Percentiles rank a stretch among this genome's conserved stretches.
Evolutionary conservation across 2,797 vertebrate genomes (phyloP).

Genomic region (Huso huso): DNA sequence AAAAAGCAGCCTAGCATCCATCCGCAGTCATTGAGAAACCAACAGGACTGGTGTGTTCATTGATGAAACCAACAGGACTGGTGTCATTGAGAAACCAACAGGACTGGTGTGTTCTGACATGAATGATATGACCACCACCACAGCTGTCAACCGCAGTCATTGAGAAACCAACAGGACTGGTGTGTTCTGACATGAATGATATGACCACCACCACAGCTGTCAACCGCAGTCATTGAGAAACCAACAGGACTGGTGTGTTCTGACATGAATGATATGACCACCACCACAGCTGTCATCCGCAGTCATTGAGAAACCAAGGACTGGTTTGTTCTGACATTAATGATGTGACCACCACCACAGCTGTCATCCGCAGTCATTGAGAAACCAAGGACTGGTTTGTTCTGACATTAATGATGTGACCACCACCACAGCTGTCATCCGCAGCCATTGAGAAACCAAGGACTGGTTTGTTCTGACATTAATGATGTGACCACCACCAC

Average conservation of each 20-base stretch:
- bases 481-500: conserved; percentile 35
- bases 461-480: conserved; percentile 47
- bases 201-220: conserved; percentile 32
- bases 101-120: conserved; percentile 47
- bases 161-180: conserved; percentile 46
- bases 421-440: conserved; percentile 32
- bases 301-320: no score
- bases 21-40: conserved; percentile 43
- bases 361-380: conserved; percentile 34
- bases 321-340: no score
- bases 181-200: conserved; percentile 47
- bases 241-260: conserved; percentile 47
- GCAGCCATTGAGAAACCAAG: conserved; percentile 36
- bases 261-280: conserved; percentile 42
- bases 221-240: conserved; percentile 43
- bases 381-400: conserved; percentile 50
- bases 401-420: conserved; percentile 43
- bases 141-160: conserved; percentile 39
- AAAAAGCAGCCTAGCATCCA: conserved; percentile 45
- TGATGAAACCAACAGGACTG: conserved; percentile 46
- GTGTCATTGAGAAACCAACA: conserved; percentile 45
- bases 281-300: conserved; percentile 30
- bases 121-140: conserved; percentile 37
- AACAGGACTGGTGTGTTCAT: conserved; percentile 44
- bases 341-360: conserved; percentile 21